These are phyloP conservation scores for Yponomeuta plumbellus DNA, from an alignment of 2,888 invertebrate species.

Conservation along the genomic window DNA sequence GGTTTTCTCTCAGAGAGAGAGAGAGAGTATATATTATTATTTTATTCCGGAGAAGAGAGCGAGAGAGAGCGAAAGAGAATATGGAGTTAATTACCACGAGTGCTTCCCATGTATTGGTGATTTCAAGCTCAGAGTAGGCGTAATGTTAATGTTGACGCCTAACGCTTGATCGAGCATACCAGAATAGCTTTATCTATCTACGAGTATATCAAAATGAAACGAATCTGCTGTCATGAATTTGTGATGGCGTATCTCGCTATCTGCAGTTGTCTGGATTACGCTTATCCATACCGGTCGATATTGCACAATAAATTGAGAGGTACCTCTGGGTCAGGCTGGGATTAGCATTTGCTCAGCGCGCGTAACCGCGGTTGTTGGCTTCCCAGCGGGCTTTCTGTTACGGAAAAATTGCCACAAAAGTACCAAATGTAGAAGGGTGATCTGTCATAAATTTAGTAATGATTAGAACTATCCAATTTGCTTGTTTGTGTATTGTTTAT, in stretches of 20 bases:
- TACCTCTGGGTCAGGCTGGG: constrained; percentile 20
- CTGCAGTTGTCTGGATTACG: constrained; percentile 16
- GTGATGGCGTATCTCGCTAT: constrained; percentile 12
- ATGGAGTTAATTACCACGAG: too few species aligned
- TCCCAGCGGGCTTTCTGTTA: constrained; percentile 34
- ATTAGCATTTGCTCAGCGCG: constrained; percentile 46
- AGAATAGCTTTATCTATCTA: background rate
- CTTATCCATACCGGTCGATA: constrained; percentile 22
- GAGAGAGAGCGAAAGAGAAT: too few species aligned
- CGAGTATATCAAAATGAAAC: background rate
- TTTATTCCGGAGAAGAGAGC: too few species aligned
- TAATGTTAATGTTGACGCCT: too few species aligned
- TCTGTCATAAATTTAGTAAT: too few species aligned
- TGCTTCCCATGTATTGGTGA: too few species aligned
- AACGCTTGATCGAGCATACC: background rate
- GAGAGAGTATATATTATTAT: too few species aligned
- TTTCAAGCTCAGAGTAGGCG: too few species aligned
- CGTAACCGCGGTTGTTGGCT: constrained; percentile 57
- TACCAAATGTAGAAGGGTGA: background rate
- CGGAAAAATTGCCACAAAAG: background rate
- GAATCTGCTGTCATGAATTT: constrained; percentile 2
- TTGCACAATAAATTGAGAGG: constrained; percentile 27
- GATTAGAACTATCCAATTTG: too few species aligned
- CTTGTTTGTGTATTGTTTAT: too few species aligned
- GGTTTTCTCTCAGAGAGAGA: too few species aligned